Conservation (phyloP, 2,888 invertebrate species). For the Coelinius sp. region DNA sequence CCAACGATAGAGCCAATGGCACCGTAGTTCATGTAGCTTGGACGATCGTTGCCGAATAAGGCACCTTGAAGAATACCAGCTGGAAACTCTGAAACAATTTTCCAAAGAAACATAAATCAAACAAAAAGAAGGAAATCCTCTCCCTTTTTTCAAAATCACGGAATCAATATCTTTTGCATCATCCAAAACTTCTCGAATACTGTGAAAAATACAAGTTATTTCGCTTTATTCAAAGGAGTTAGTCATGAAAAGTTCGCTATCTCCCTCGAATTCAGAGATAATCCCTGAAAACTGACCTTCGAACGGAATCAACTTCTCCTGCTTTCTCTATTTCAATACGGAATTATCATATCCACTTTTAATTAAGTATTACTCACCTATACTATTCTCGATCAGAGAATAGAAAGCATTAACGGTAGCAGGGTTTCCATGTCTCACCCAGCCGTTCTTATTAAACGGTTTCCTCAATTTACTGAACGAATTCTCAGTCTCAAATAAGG, state of each 20-base stretch:
- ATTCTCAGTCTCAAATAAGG: conserved; percentile 72
- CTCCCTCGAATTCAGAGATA: no score
- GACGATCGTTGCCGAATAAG: conserved; percentile 90
- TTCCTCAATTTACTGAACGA: no score
- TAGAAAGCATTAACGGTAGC: conserved; percentile 75
- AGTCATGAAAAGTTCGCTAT: no score
- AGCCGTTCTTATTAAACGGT: conserved; percentile 73
- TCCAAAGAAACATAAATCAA: background rate
- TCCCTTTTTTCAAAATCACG: background rate
- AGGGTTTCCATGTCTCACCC: conserved; percentile 72
- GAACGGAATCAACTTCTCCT: no score
- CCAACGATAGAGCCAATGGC: conserved; percentile 93
- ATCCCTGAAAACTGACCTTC: no score
- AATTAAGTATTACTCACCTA: conserved; percentile 73
- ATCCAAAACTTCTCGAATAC: background rate
- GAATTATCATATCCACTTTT: no score
- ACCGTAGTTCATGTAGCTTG: conserved; percentile 93
- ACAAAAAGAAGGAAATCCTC: background rate
- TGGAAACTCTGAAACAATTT: conserved; percentile 82
- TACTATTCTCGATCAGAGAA: conserved; percentile 73
- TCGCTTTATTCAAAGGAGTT: no score
- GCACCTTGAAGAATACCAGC: conserved; percentile 94
- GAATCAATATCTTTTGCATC: background rate
- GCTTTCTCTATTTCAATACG: no score
- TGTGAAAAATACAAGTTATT: no score